A percentile compares a stretch with the other conserved stretches of the same genome.
Evolutionary conservation across 2,888 invertebrate species (phyloP).

Genomic region (Hermaeophaga mercurialis): DNA sequence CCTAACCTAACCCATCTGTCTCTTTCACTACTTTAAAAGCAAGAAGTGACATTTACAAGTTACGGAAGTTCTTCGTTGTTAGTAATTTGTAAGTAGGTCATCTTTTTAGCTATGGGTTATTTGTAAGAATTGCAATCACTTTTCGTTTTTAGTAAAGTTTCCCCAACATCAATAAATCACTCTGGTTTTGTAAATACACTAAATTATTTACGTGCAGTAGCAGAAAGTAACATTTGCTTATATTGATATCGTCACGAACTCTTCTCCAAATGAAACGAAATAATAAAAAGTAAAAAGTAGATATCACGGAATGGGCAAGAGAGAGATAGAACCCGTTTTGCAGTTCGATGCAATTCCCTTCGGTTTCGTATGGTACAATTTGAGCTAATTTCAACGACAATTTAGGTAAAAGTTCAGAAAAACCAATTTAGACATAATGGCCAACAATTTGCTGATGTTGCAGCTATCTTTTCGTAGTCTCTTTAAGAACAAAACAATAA

Average conservation of each 20-base stretch:
- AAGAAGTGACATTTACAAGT: too few species aligned
- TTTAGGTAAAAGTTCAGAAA: constrained; percentile 16
- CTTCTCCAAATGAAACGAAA: constrained; percentile 26
- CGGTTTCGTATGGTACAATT: constrained; percentile 24
- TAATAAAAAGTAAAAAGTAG: constrained; percentile 16
- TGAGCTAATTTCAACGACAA: constrained; percentile 21
- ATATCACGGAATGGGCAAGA: constrained; percentile 1
- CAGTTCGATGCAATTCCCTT: constrained; percentile 24
- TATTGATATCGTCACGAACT: constrained; percentile 29
- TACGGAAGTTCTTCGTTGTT: too few species aligned
- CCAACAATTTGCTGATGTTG: constrained; percentile 8
- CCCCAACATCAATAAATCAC: constrained; percentile 9
- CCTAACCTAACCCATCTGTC: too few species aligned
- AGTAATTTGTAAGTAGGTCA: too few species aligned
- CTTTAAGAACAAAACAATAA: not conserved
- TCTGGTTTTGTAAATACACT: constrained; percentile 12
- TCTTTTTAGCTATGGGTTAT: constrained; percentile 22
- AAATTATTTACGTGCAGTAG: constrained; percentile 30
- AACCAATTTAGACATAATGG: constrained; percentile 17
- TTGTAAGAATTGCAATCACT: constrained; percentile 7
- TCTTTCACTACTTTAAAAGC: too few species aligned
- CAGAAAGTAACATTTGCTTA: constrained; percentile 25
- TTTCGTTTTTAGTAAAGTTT: not conserved
- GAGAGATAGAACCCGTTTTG: constrained; percentile 11
- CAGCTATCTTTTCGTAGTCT: not conserved